Base-by-base conservation (phyloP, 2,113 vertebrate species). In the Gallinago media region DNA sequence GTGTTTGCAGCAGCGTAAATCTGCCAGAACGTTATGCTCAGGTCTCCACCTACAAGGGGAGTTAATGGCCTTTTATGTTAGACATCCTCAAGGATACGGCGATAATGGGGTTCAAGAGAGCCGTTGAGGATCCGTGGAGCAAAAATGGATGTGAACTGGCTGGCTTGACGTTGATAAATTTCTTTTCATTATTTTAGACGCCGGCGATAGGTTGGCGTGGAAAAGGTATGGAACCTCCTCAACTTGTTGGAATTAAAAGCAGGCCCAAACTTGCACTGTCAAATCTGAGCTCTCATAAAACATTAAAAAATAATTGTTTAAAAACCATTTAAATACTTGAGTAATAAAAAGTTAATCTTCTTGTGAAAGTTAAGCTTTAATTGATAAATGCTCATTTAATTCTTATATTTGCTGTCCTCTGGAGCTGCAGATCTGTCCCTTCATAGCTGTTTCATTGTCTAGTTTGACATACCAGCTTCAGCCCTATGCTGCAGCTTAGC, bases 31-130 rank as follows among this genome's bases (percentile, higher is more conserved):
- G 46, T 92, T 94, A 92, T 58, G 78, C 73, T 67, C 61, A 22
- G 81, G 82, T 94, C 92, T 70, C 73, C 96, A 96, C 66, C 70
- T 94, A 65, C 55, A 70, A 16, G 42, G 68, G 80, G 82, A 83
- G 75, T 63, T 90, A 80, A 95, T 94, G 92, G 89, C 90, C 85
- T 97, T 96, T 97, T 92, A 58, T 95, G 91, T 94, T 86, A 82
- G 81, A 85, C 91, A 92, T 25, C 94, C 90, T 94, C 94, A 70
- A 86, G 93, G 79, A 95, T 86, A 65, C 9, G 2, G 44, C 4
- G 10, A 59, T 96, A 70, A 97, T 46, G 52, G 85, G 47, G 62
- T 96, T 94, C 73, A 15, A 81, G 89, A 49, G 70, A 94, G 80
- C 77, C 42, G 15, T 22, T 85, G 84, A 63, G 70, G 70, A 79